Evolutionary conservation across 2,888 invertebrate genomes (phyloP), one percentile per base, ranked within the genome.

Genomic region (Napeogenes inachia): DNA sequence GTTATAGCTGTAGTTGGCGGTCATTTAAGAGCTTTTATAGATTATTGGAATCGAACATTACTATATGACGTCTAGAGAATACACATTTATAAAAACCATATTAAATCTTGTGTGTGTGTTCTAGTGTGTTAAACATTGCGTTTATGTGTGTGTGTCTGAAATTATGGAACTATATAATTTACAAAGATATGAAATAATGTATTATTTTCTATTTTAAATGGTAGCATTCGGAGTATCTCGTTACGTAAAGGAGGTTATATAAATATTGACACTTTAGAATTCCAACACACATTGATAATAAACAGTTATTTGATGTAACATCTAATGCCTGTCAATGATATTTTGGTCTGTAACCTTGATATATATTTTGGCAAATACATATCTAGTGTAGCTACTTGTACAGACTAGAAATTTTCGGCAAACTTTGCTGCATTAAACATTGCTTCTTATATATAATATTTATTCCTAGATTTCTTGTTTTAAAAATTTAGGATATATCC

Each of bases 11-110:
- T 54, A 50, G 55, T 53, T 47, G 53, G 54, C 54, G 47, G 58
- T 57, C 54, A 61, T 54, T 55, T 55, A 13, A 53, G 33, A 45
- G 60, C 56, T 61, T 59, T 57, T 57, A 57, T 56, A 62, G 54
- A 61, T 56, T 54, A 32, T 57, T 59, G 42, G 47, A 54, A 35
- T 46, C 50, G 45, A 55, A 56, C 60, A 57, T 42, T 55, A 53
- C 30, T n/a, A 50, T 56, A 42, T 42, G 42, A 42, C 8, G 42
- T 42, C 42, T 42, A 10, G 10, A 42, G 10, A 10, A 42, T 42
- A 35, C 35, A 35, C 35, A 42, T 42, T 42, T 42, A 42, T 42
- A 10, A 10, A 10, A 10, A 38, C 8, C 4, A 38, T 3, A 38
- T 8, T 38, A 38, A 38, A 38, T 38, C 5, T 38, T 6, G 5